phyloP scores from a whole-genome alignment of 2,797 vertebrate genomes.

The Ispidina picta region DNA sequence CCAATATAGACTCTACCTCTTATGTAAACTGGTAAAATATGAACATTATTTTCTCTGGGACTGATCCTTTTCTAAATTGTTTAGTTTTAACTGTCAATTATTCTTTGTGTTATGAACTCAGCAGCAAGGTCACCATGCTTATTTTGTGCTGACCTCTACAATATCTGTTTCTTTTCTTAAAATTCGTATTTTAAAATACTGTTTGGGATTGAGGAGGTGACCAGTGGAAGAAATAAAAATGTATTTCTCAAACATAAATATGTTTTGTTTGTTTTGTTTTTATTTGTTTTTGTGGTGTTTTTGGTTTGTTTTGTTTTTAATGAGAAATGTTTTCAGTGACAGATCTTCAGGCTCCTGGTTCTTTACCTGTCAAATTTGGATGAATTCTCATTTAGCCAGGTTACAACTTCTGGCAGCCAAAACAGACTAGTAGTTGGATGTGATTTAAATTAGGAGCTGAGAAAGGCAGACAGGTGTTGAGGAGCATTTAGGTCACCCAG shows the following conservation, averaged over 20 bases:
- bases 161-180: neutral
- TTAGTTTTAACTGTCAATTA: neutral
- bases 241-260: neutral
- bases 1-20: neutral
- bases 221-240: neutral
- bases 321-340: neutral
- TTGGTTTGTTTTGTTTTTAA: too few species aligned
- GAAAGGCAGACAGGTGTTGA: conserved; percentile 27
- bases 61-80: neutral
- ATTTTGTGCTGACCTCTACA: neutral
- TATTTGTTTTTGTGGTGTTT: too few species aligned
- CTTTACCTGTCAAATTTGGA: neutral
- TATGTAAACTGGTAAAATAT: neutral
- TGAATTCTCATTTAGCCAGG: neutral
- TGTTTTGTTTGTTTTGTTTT: too few species aligned
- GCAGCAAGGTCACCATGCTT: neutral
- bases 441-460: neutral
- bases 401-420: neutral
- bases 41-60: neutral
- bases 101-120: neutral
- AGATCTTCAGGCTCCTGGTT: neutral
- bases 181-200: neutral
- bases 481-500: conserved; percentile 20
- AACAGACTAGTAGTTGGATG: neutral
- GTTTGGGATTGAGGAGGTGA: neutral